Evolutionary conservation across 1,140 invertebrate species (phyloP), one percentile per base, ranked within the genome.

Genomic region (Drosophila kepulauana): DNA sequence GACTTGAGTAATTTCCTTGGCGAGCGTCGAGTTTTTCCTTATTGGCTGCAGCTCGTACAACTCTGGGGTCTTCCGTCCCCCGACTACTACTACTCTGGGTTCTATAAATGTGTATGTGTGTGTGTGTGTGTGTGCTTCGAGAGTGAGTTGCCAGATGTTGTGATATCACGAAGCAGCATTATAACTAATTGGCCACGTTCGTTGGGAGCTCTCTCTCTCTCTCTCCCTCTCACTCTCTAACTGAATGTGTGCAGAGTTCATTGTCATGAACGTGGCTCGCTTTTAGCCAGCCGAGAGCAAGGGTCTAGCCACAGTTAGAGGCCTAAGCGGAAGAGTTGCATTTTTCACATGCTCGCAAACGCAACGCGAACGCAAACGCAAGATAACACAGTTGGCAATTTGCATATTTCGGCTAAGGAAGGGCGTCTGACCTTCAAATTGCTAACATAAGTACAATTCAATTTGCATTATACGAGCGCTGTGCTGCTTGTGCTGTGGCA

Each of bases 101-200:
- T 69, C 58, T 56, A 25, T 57, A 5, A 30, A 4, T 35, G 48
- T 63, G 16, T 56, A 15, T 75, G 43, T 58, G 25, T 63, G 16
- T 71, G 16, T 70, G 48, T 73, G 25, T 73, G 75, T 66, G 56
- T 68, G 51, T 70, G 25, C 51, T 75, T 67, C 61, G 84, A 88
- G 82, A 88, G 84, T 88, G 85, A 88, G 84, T 88, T 89, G 85
- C 84, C 84, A 88, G 84, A 88, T 88, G 84, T 88, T 88, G 81
- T 89, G 84, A 88, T 88, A 88, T 89, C 85, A 88, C 84, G 85
- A 88, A 88, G 84, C 84, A 89, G 84, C 85, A 88, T 88, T 88
- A 88, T 89, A 88, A 88, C 84, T 88, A 88, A 88, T 88, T 88
- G 84, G 84, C 84, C 84, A 88, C 84, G 84, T 88, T 88, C 84